These are phyloP conservation scores for Myrmecobius fasciatus DNA, from an alignment of 2,113 vertebrate species.

Conservation along the genomic window DNA sequence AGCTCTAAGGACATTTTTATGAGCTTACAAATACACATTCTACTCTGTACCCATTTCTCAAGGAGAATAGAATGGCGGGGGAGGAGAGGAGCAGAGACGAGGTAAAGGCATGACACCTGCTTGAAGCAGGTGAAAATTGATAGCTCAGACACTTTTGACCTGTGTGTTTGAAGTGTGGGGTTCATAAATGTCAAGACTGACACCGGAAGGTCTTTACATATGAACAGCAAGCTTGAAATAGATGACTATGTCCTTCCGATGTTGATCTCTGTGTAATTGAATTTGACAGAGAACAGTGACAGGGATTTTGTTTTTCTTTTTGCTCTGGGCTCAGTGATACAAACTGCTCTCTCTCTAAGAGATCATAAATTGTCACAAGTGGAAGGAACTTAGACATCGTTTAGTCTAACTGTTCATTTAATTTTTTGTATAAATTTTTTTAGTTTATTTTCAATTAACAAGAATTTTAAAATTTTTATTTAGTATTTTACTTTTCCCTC, in stretches of 20 bases:
- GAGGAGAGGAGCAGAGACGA: neutral
- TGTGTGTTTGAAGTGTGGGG: neutral
- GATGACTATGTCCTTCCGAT: slow-evolving; percentile 43
- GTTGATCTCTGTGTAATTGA: slow-evolving; percentile 20
- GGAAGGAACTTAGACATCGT: slow-evolving; percentile 2
- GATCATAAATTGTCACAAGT: neutral
- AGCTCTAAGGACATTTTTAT: neutral
- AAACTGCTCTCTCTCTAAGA: neutral
- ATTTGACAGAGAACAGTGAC: slow-evolving; percentile 24
- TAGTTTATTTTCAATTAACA: neutral
- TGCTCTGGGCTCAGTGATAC: slow-evolving; percentile 14
- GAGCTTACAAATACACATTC: neutral
- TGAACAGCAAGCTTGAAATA: slow-evolving; percentile 43
- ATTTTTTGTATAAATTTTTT: neutral
- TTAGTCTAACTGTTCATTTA: neutral
- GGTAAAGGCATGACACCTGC: neutral
- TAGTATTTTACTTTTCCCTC: no score
- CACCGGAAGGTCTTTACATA: neutral
- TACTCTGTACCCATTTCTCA: slow-evolving; percentile 8
- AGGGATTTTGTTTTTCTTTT: slow-evolving; percentile 12
- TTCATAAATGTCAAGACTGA: slow-evolving; percentile 56
- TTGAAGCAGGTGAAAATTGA: slow-evolving; percentile 58
- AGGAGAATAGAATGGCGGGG: neutral
- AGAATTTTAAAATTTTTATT: no score
- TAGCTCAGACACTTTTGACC: slow-evolving; percentile 36